Conservation (phyloP, 2,113 vertebrate species). For the Prochilodus magdalenae region DNA sequence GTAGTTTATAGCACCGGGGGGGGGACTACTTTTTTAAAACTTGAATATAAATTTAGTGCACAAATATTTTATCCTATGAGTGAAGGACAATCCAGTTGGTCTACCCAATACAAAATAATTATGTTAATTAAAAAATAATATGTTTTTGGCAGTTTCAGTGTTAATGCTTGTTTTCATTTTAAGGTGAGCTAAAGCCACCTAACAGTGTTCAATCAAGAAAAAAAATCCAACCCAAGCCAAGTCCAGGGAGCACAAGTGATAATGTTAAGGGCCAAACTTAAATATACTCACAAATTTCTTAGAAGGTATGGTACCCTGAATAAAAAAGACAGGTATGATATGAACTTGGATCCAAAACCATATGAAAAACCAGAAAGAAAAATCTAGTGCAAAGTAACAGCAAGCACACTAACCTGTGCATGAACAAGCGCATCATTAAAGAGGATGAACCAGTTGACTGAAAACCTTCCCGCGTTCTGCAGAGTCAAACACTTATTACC, state of each 20-base stretch:
- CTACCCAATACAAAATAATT: no score
- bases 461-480: slow-evolving; percentile 93
- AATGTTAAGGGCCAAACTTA: slow-evolving; percentile 26
- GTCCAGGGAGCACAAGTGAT: neutral
- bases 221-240: slow-evolving; percentile 38
- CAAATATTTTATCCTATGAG: no score
- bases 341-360: slow-evolving; percentile 41
- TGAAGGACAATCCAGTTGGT: no score
- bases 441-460: slow-evolving; percentile 96
- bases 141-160: no score
- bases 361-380: neutral
- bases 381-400: neutral
- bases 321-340: slow-evolving; percentile 64
- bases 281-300: slow-evolving; percentile 79
- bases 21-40: no score
- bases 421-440: slow-evolving; percentile 97
- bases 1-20: no score
- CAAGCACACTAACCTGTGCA: slow-evolving; percentile 84
- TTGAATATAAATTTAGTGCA: no score
- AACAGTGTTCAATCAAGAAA: neutral
- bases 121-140: no score
- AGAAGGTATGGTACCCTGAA: slow-evolving; percentile 75
- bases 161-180: no score
- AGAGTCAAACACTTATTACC: slow-evolving; percentile 87
- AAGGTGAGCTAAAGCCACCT: neutral